phyloP scores from a whole-genome alignment of 2,888 invertebrate species.

The Anoncus sp. region DNA sequence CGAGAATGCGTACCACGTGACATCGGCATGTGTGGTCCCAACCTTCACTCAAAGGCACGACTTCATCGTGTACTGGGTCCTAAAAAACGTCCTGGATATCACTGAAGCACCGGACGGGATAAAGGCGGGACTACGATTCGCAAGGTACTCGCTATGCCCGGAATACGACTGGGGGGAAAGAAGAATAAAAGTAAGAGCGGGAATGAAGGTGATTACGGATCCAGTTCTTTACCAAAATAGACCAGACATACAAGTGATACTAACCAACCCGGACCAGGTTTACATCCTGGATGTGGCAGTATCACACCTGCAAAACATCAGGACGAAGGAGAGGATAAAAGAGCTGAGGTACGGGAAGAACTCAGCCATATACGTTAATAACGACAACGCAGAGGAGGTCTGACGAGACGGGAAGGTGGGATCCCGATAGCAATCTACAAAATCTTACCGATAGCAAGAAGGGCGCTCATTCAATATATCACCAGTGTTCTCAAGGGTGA shows the following conservation, averaged over 20 bases:
- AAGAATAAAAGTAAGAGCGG: background rate
- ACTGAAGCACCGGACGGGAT: background rate
- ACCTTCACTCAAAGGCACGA: slow-evolving; percentile 34
- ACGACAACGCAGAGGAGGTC: too few relatives aligned
- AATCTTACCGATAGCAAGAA: background rate
- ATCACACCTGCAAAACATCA: slow-evolving; percentile 50
- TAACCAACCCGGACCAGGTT: background rate
- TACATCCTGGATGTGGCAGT: slow-evolving; percentile 23
- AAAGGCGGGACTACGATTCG: background rate
- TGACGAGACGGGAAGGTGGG: background rate
- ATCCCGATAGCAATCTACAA: background rate
- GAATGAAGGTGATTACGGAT: background rate
- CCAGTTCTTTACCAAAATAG: background rate
- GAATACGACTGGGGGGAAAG: background rate
- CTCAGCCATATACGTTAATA: background rate
- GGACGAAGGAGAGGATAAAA: slow-evolving; percentile 49
- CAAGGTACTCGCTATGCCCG: background rate
- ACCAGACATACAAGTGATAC: background rate
- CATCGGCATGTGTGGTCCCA: slow-evolving; percentile 2
- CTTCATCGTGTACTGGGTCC: slow-evolving; percentile 10
- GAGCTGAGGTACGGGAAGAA: slow-evolving; percentile 9
- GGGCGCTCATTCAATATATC: background rate
- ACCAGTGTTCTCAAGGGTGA: background rate
- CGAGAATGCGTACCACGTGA: slow-evolving; percentile 31
- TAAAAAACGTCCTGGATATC: background rate